Conservation (phyloP, 64 coral and sea anemone genomes). For the Actinia equina region DNA sequence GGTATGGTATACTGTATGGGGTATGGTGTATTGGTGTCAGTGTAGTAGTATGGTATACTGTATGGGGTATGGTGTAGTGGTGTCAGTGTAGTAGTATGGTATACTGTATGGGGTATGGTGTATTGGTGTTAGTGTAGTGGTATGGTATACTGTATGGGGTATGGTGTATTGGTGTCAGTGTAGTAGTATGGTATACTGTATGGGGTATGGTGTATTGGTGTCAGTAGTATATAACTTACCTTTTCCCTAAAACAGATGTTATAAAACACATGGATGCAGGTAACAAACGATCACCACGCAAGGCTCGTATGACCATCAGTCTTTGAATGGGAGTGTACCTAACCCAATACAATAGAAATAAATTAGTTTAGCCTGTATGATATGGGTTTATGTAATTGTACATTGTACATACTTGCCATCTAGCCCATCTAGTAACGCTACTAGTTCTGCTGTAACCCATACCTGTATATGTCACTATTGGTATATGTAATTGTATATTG, state of each 20-base stretch:
- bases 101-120: no score
- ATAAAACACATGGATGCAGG: constrained; percentile 86
- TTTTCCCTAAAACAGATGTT: constrained; percentile 85
- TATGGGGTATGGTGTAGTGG: no score
- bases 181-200: no score
- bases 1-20: no score
- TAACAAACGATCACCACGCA: constrained; percentile 88
- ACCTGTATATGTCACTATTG: no score
- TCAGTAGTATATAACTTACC: constrained; percentile 19
- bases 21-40: not conserved
- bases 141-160: not conserved
- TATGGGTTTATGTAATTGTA: not conserved
- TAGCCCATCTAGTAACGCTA: constrained; percentile 83
- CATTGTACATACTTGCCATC: constrained; percentile 98
- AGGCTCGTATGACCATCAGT: constrained; percentile 92
- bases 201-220: not conserved
- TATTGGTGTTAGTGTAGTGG: not conserved
- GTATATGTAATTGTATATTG: not conserved
- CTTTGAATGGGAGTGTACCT: constrained; percentile 87
- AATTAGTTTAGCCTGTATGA: not conserved
- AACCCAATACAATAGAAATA: not conserved
- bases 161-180: no score
- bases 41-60: not conserved
- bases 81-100: no score
- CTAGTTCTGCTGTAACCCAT: no score